Conservation (phyloP, 2,113 vertebrate genomes). For the Malurus elegans region DNA sequence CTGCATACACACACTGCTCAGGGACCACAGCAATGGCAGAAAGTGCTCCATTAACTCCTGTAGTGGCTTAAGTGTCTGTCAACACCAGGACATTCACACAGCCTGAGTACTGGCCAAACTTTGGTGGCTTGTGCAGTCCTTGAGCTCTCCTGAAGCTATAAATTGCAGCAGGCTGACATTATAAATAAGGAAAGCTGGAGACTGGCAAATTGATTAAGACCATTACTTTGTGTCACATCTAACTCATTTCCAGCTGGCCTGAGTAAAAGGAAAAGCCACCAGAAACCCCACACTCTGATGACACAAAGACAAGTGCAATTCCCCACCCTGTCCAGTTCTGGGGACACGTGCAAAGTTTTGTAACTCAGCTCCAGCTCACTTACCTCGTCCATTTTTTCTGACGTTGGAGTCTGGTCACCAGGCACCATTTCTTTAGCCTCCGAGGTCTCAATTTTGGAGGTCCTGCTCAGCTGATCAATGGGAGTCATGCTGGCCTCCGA, state of each 20-base stretch:
- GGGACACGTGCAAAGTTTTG: fast-evolving
- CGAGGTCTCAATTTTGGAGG: conserved; percentile 71
- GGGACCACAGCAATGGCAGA: conserved; percentile 20
- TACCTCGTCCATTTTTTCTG: conserved; percentile 91
- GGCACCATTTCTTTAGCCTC: conserved; percentile 80
- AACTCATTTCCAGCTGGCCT: background rate
- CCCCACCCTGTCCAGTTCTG: background rate
- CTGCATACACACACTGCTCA: background rate
- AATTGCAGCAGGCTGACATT: conserved; percentile 7
- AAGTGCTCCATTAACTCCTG: conserved; percentile 15
- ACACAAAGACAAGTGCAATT: background rate
- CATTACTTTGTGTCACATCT: background rate
- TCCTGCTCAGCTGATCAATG: conserved; percentile 64
- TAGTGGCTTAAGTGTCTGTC: conserved; percentile 14
- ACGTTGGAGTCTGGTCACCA: conserved; percentile 78
- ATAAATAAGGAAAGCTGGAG: conserved; percentile 2
- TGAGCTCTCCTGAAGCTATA: conserved; percentile 8
- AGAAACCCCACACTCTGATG: background rate
- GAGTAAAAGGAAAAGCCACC: background rate
- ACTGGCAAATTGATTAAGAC: background rate
- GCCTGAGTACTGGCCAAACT: conserved; percentile 6
- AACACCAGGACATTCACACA: background rate
- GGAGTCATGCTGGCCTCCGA: conserved; percentile 72
- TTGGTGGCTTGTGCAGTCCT: background rate
- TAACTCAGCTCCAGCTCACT: conserved; percentile 9